Conservation (phyloP, 2,888 invertebrate genomes). For the Drosophila anomalipes region DNA sequence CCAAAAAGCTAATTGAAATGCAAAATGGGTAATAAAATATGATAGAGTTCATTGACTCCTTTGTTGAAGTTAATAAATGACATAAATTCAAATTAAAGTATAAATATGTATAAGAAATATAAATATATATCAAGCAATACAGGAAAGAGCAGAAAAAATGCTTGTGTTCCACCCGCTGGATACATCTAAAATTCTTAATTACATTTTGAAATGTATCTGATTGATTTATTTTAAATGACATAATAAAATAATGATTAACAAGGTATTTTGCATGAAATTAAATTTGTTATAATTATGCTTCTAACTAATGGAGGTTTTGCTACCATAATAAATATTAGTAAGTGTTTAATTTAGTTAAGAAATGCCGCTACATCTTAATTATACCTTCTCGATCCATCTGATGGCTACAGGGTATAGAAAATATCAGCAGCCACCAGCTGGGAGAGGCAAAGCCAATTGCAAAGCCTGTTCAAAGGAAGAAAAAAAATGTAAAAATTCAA, state of each 20-base stretch:
- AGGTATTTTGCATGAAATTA: not conserved
- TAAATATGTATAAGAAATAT: not conserved
- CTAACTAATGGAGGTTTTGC: fast-evolving
- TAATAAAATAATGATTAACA: not conserved
- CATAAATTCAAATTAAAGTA: not conserved
- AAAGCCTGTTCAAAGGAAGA: not conserved
- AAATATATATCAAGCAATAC: not conserved
- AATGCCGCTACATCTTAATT: not conserved
- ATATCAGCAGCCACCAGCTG: slow-evolving; percentile 15
- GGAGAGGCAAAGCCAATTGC: slow-evolving; percentile 2
- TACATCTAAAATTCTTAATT: not conserved
- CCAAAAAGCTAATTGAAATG: not conserved
- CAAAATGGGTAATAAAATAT: not conserved
- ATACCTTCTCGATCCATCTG: not conserved
- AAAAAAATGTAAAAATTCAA: slow-evolving; percentile 4
- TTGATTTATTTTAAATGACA: not conserved
- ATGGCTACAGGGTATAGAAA: slow-evolving; percentile 12
- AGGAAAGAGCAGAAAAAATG: too few species aligned
- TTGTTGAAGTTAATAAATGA: not conserved
- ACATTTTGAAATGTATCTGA: not conserved
- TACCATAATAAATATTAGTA: not conserved
- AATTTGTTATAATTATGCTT: not conserved
- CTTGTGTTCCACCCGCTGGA: not conserved
- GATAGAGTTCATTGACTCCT: not conserved
- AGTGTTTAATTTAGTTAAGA: not conserved